Percentiles rank a stretch among this genome's conserved stretches.
These are phyloP conservation scores for Drosophila meridiana DNA, from an alignment of 2,888 invertebrate genomes.

Conservation along the genomic window DNA sequence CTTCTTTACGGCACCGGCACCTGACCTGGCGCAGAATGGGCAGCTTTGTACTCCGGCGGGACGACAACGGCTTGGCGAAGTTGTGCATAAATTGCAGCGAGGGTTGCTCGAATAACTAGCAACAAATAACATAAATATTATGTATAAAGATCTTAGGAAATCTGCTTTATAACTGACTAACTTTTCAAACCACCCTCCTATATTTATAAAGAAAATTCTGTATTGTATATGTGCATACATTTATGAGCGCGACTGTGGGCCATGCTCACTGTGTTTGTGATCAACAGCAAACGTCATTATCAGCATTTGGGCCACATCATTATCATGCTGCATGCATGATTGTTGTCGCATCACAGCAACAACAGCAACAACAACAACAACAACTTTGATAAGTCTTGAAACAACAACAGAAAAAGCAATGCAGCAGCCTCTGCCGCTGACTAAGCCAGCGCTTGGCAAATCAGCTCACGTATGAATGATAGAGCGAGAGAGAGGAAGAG, in stretches of 20 bases:
- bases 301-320: conserved; percentile 61
- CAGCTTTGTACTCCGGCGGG: conserved; percentile 43
- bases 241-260: conserved; percentile 32
- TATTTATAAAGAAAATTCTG: not conserved
- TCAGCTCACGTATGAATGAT: conserved; percentile 55
- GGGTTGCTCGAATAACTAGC: conserved; percentile 5
- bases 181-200: not conserved
- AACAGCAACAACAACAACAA: conserved; percentile 25
- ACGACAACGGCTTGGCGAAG: conserved; percentile 17
- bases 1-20: conserved; percentile 53
- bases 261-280: conserved; percentile 34
- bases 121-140: not conserved
- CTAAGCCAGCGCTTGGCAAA: conserved; percentile 52
- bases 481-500: not conserved
- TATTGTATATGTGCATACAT: conserved; percentile 10
- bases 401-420: conserved; percentile 53
- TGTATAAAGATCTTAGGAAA: not conserved
- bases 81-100: conserved; percentile 39
- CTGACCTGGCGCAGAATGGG: conserved; percentile 54
- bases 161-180: not conserved
- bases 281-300: conserved; percentile 63
- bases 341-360: conserved; percentile 60
- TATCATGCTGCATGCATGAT: conserved; percentile 68
- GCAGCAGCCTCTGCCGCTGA: conserved; percentile 35
- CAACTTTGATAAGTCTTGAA: conserved; percentile 68